Base-by-base conservation (phyloP, 2,113 vertebrate species). In the Machaerirhynchus nigripectus region DNA sequence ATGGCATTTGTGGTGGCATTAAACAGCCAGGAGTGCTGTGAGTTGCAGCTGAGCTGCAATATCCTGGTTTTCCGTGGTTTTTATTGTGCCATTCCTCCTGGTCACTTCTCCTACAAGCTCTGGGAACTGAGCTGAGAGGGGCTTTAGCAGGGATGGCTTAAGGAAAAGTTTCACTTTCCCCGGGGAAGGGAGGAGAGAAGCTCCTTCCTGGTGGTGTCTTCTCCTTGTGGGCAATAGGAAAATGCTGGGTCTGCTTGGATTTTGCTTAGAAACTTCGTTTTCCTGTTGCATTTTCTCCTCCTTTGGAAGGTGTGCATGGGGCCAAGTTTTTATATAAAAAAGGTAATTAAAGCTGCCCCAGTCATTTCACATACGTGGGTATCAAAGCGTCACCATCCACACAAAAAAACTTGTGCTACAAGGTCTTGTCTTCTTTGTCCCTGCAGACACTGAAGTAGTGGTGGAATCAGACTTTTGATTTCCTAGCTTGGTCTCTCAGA, bases 391-490 rank as follows among this genome's bases (percentile, higher is more conserved):
- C 2, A 5, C 13, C 9, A 12, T 27, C 61, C 50, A 19, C n/a
- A 55, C 35, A 35, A 40, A 30, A 30, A 4, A 23, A 2, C 10
- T 4, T 16, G 1, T 20, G 14, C 22, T 83, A 0, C 3, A 10
- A 60, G 17, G 16, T 55, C 15, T 37, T 42, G 16, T 55, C 15
- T 37, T 42, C 76, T 61, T 40, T 74, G 44, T 69, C 47, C 47
- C 80, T 82, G 47, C 40, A 81, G 70, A 46, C 23, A 5, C 31
- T 57, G 31, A 33, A 42, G 13, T 69, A 13, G 22, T 82, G 49
- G 6, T 84, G 67, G 44, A 65, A 28, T 83, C 3, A 3, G 47
- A 23, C 15, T 35, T 64, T 37, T 22, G 37, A 19, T n/a, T 10
- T 68, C 61, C 24, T 42, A 0, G 15, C 13, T 19, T 46, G 33